A percentile compares a stretch with the other conserved stretches of the same genome.
Conservation (phyloP, 2,888 invertebrate genomes). For the Podabrus alpinus region DNA sequence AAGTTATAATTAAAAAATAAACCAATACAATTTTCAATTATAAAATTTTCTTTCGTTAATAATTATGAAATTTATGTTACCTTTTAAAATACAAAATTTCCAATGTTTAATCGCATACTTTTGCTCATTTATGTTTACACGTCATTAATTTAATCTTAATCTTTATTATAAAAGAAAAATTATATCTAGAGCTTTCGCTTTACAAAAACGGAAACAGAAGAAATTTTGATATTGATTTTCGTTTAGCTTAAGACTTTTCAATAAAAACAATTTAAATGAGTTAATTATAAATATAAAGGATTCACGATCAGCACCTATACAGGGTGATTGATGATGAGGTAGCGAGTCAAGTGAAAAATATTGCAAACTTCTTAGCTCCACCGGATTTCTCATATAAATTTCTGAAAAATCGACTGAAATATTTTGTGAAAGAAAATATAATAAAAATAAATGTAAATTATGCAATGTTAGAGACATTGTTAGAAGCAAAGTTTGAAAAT, state of each 20-base stretch:
- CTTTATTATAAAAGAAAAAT: not conserved
- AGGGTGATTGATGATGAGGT: not conserved
- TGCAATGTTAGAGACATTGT: no score
- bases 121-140: not conserved
- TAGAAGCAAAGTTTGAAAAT: no score
- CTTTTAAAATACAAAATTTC: not conserved
- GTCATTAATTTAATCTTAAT: not conserved
- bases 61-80: not conserved
- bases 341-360: not conserved
- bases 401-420: no score
- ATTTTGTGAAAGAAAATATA: no score
- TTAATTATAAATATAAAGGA: not conserved
- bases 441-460: no score
- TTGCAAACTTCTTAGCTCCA: not conserved
- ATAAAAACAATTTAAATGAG: not conserved
- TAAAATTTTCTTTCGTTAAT: not conserved
- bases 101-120: not conserved
- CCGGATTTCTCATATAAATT: no score
- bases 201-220: not conserved
- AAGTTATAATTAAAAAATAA: not conserved
- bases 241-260: not conserved
- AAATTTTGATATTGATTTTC: not conserved
- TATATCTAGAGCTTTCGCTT: not conserved
- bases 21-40: not conserved
- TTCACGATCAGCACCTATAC: not conserved